Conservation (phyloP, 2,888 invertebrate species). For the Drosophila neoperkinsi region DNA sequence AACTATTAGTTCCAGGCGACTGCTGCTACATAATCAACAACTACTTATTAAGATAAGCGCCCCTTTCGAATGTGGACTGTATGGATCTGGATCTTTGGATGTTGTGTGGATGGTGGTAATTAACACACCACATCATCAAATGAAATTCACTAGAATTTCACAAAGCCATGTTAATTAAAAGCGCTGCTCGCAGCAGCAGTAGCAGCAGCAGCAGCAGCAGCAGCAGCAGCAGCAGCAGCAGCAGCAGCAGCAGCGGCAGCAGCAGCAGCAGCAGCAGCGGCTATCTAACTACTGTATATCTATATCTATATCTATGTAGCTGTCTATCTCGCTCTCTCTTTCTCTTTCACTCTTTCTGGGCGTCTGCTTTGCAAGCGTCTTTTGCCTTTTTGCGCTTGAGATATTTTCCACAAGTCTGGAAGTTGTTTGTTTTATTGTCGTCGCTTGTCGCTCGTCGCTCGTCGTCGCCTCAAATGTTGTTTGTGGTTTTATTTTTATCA, state of each 20-base stretch:
- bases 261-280: not conserved
- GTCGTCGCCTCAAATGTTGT: conserved; percentile 59
- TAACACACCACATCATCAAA: conserved; percentile 56
- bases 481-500: conserved; percentile 73
- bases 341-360: not conserved
- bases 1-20: conserved; percentile 28
- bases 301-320: not conserved
- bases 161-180: conserved; percentile 70
- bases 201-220: not conserved
- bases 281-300: not conserved
- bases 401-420: conserved; percentile 68
- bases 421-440: conserved; percentile 64
- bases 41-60: conserved; percentile 10
- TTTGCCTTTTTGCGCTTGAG: conserved; percentile 60
- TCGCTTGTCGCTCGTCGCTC: conserved; percentile 18
- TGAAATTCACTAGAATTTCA: conserved; percentile 65
- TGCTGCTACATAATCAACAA: conserved; percentile 13
- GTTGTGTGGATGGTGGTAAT: conserved; percentile 29
- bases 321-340: not conserved
- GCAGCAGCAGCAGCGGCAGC: not conserved
- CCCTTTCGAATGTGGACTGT: not conserved
- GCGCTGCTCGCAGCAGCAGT: conserved; percentile 12
- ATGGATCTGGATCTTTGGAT: conserved; percentile 27
- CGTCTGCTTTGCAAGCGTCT: conserved; percentile 8
- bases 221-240: not conserved